Evolutionary conservation across 1,140 invertebrate species (phyloP).

Genomic region (Habropoda laboriosa): DNA sequence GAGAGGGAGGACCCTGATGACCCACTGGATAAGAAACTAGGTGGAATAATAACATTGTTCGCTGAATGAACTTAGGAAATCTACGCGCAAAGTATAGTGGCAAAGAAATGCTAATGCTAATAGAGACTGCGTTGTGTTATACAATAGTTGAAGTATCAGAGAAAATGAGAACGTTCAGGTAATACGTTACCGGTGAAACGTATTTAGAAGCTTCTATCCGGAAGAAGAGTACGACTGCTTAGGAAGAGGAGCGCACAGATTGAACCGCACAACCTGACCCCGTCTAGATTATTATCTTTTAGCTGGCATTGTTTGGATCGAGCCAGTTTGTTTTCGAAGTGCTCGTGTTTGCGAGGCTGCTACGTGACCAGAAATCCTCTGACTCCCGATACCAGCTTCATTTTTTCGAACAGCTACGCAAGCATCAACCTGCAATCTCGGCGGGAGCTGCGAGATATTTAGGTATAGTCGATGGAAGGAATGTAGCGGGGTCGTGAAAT

Average conservation of each 20-base stretch:
- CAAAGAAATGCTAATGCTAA: not conserved
- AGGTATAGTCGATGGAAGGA: too few species aligned
- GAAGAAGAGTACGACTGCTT: not conserved
- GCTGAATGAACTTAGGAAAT: slow-evolving; percentile 34
- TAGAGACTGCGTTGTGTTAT: too few species aligned
- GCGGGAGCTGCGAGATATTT: not conserved
- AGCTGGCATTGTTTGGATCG: not conserved
- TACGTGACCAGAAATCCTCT: slow-evolving; percentile 18
- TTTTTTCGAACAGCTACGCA: not conserved
- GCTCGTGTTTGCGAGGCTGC: not conserved
- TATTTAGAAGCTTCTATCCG: not conserved
- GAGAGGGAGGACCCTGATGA: slow-evolving; percentile 43
- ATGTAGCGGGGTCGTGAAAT: too few species aligned
- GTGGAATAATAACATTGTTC: slow-evolving; percentile 62
- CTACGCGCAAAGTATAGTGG: not conserved
- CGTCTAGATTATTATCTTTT: slow-evolving; percentile 2
- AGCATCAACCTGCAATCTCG: not conserved
- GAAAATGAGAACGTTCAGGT: too few species aligned
- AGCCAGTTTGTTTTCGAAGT: not conserved
- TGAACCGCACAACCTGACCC: not conserved
- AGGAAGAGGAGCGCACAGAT: not conserved
- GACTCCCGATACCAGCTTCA: slow-evolving; percentile 2
- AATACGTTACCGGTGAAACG: too few species aligned
- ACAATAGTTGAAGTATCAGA: too few species aligned
- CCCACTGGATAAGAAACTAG: slow-evolving; percentile 64